Evolutionary conservation across 1,140 invertebrate species (phyloP), one percentile per base, ranked within the genome.

Genomic region (Trachelipus rathkii): DNA sequence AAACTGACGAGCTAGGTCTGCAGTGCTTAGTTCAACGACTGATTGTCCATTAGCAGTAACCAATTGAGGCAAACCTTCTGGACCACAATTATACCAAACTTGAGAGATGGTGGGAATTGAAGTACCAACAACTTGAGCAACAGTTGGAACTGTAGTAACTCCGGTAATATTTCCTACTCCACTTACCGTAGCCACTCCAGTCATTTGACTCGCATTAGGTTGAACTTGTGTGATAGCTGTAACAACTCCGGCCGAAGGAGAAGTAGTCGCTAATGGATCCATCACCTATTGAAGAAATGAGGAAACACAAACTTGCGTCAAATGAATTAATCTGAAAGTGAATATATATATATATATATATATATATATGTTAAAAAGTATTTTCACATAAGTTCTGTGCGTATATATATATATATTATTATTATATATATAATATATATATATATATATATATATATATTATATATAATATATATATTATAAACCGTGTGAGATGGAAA

Each of bases 1-100:
- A 53, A 81, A 78, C 73, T 81, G 79, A 3, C 79, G 75, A 24
- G 79, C 79, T 68, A 81, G 74, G 43, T 81, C 79, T n/a, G 79
- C 71, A 72, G 75, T 81, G 10, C 77, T 74, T 19, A 81, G 71
- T 66, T 81, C 79, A 19, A 81, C 75, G 9, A 81, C 77, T 24
- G 79, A 74, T 53, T 74, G 79, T 13, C 74, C 77, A 74, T 74
- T 78, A 19, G 75, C 71, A 44, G 79, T 77, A 43, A 81, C 76
- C 13, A 81, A 43, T 24, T 81, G 79, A 21, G 77, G 77, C 45
- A 81, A 72, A 53, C 45, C 72, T 15, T 81, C 79, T n/a, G 77
- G 74, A 45, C 68, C 74, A 44, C 76, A 81, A 67, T 81, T 81
- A 45, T 81, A 81, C 77, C 78, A 79, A 11, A 72, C 70, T 60